Evolutionary conservation across 2,113 vertebrate genomes (phyloP).

Genomic region (Stercorarius parasiticus): DNA sequence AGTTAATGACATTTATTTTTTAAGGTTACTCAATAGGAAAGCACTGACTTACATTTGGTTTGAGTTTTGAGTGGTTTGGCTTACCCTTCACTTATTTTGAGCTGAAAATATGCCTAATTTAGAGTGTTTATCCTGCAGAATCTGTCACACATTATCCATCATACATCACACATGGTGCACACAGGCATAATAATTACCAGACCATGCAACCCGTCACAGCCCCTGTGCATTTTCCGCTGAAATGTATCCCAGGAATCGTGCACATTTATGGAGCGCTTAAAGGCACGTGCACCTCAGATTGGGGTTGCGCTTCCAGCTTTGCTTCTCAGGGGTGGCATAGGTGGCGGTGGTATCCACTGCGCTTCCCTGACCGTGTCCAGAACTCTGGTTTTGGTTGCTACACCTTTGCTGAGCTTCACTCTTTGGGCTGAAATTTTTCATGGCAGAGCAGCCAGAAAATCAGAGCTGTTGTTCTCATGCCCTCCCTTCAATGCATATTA

Average conservation of each 20-base stretch:
- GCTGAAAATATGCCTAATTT: not conserved
- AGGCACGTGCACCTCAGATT: not conserved
- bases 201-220: not conserved
- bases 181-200: not conserved
- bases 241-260: not conserved
- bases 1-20: slow-evolving; percentile 8
- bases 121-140: not conserved
- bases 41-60: not conserved
- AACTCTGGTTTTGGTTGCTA: not conserved
- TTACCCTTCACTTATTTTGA: not conserved
- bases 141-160: not conserved
- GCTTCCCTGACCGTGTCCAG: not conserved
- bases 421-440: not conserved
- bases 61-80: not conserved
- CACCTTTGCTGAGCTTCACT: not conserved
- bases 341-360: not conserved
- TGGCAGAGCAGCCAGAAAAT: not conserved
- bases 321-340: not conserved
- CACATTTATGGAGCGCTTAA: not conserved
- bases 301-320: not conserved
- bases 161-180: not conserved
- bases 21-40: not conserved
- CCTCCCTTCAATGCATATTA: not conserved
- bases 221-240: not conserved
- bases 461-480: not conserved